Conservation (phyloP, 2,113 vertebrate species). For the Perca fluviatilis region DNA sequence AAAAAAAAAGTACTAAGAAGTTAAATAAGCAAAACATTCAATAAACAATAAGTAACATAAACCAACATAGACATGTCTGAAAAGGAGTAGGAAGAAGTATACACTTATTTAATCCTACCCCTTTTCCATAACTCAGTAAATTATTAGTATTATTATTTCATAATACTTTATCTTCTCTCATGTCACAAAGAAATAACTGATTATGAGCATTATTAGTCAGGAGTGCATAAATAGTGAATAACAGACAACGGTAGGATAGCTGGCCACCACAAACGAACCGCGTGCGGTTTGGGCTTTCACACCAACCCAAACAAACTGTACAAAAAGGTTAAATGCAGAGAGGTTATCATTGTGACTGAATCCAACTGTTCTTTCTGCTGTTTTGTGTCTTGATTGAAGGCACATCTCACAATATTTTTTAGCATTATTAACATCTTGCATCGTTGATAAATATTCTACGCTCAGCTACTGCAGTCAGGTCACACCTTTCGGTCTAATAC, state of each 20-base stretch:
- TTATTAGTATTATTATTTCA: too few relatives aligned
- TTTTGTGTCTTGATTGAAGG: not conserved
- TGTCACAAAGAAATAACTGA: not conserved
- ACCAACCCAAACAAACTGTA: not conserved
- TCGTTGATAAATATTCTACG: not conserved
- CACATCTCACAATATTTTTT: not conserved
- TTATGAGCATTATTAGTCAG: not conserved
- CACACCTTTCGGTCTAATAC: not conserved
- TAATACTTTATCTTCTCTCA: not conserved
- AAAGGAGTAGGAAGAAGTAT: too few relatives aligned
- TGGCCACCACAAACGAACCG: too few relatives aligned
- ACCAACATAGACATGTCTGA: too few relatives aligned
- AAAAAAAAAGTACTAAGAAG: too few relatives aligned
- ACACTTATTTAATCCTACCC: too few relatives aligned
- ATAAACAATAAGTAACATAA: too few relatives aligned
- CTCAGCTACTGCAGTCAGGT: not conserved
- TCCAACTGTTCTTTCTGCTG: not conserved
- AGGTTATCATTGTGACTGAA: not conserved
- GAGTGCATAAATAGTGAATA: not conserved
- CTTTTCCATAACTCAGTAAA: too few relatives aligned
- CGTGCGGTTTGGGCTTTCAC: not conserved
- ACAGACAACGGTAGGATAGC: too few relatives aligned
- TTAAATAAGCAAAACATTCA: too few relatives aligned
- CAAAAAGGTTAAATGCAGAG: not conserved
- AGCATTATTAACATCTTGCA: not conserved